A percentile compares a stretch with the other conserved stretches of the same genome.
Conservation (phyloP, 2,888 invertebrate genomes). For the Cenopis cana region DNA sequence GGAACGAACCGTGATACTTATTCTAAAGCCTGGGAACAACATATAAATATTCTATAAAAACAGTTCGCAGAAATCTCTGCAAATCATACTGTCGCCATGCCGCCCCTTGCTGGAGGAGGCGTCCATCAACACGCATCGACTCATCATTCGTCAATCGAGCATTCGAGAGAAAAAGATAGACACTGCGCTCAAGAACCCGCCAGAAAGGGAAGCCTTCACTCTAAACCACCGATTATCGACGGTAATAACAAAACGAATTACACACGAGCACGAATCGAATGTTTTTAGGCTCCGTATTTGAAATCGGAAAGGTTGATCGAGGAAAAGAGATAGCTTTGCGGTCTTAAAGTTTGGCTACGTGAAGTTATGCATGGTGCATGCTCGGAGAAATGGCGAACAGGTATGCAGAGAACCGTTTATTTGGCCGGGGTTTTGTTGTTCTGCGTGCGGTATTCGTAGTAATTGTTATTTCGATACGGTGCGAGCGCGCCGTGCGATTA, state of each 20-base stretch:
- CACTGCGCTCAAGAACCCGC: slow-evolving; percentile 56
- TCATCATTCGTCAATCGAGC: slow-evolving; percentile 80
- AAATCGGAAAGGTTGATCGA: slow-evolving; percentile 55
- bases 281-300: slow-evolving; percentile 53
- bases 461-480: slow-evolving; percentile 75
- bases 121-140: slow-evolving; percentile 68
- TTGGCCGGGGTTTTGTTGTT: slow-evolving; percentile 68
- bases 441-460: slow-evolving; percentile 64
- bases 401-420: slow-evolving; percentile 66
- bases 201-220: slow-evolving; percentile 60
- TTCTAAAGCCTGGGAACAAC: neutral
- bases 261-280: slow-evolving; percentile 64
- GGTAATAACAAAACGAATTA: slow-evolving; percentile 69
- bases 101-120: slow-evolving; percentile 60
- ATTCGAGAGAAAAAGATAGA: slow-evolving; percentile 69
- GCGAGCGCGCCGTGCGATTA: slow-evolving; percentile 51
- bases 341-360: slow-evolving; percentile 55
- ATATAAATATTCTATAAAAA: neutral
- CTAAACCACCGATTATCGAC: slow-evolving; percentile 61
- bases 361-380: slow-evolving; percentile 50
- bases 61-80: slow-evolving; percentile 25
- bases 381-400: slow-evolving; percentile 63
- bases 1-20: neutral
- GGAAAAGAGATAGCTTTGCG: slow-evolving; percentile 64
- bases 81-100: slow-evolving; percentile 51